Evolutionary conservation across 1,140 invertebrate genomes (phyloP).

Genomic region (Asobara japonica): DNA sequence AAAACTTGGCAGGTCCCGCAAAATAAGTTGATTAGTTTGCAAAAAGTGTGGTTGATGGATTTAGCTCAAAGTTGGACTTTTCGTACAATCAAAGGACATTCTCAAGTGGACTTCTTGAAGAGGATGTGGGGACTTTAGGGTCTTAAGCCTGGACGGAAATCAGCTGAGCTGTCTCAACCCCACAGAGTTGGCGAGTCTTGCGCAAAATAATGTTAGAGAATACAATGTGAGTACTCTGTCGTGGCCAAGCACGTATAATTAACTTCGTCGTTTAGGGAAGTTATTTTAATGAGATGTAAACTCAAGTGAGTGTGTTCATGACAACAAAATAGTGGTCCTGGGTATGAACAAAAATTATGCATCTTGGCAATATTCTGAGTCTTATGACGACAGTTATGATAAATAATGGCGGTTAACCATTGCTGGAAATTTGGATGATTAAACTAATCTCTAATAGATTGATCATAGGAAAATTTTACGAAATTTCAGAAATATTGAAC

Average conservation of each 20-base stretch:
- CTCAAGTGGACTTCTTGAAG: conserved; percentile 39
- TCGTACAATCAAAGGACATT: conserved; percentile 51
- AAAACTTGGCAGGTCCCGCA: conserved; percentile 50
- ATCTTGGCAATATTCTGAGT: too few relatives aligned
- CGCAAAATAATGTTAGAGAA: conserved; percentile 53
- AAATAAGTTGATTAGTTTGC: conserved; percentile 46
- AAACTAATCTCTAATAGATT: too few relatives aligned
- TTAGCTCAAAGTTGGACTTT: conserved; percentile 51
- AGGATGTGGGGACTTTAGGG: conserved; percentile 41
- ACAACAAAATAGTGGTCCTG: too few relatives aligned
- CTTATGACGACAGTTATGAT: too few relatives aligned
- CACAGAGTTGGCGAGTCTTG: conserved; percentile 41
- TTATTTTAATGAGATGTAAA: too few relatives aligned
- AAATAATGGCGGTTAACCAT: too few relatives aligned
- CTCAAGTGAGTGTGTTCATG: too few relatives aligned
- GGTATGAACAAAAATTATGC: too few relatives aligned
- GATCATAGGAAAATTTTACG: too few relatives aligned
- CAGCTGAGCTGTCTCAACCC: conserved; percentile 46
- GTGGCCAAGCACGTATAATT: conserved; percentile 47
- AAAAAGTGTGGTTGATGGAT: conserved; percentile 45
- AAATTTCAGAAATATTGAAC: too few relatives aligned
- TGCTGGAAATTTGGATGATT: too few relatives aligned
- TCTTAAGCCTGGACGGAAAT: conserved; percentile 53
- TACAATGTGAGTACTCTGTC: conserved; percentile 48
- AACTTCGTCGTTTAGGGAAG: too few relatives aligned